These are phyloP conservation scores for Aplysina aerophoba DNA, from an alignment of 37 sponge, comb jelly and placozoan species.

Conservation along the genomic window DNA sequence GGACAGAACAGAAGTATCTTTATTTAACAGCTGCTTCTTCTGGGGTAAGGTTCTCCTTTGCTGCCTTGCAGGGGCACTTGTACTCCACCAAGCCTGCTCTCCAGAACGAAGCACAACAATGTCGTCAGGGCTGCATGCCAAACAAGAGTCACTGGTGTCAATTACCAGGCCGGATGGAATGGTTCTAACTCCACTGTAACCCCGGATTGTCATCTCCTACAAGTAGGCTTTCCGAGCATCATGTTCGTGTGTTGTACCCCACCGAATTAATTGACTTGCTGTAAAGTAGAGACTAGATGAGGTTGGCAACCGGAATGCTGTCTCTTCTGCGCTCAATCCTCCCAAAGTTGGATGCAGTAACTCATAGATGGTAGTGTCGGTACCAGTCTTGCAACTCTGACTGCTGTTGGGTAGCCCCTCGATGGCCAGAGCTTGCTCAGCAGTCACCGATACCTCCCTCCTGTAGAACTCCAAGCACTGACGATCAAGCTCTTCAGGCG, in stretches of 20 bases:
- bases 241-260: slow-evolving; percentile 30
- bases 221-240: neutral
- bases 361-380: neutral
- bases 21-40: too few species aligned
- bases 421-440: neutral
- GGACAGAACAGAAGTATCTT: too few species aligned
- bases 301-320: slow-evolving; percentile 36
- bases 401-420: neutral
- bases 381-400: neutral
- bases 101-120: too few species aligned
- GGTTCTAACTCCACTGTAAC: too few species aligned
- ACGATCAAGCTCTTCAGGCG: neutral
- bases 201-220: neutral
- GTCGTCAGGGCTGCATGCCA: too few species aligned
- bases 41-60: too few species aligned
- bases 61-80: too few species aligned
- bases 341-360: slow-evolving; percentile 42
- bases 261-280: neutral
- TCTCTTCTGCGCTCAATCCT: slow-evolving; percentile 26
- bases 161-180: too few species aligned
- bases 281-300: slow-evolving; percentile 20
- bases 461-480: slow-evolving; percentile 26
- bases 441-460: neutral
- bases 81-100: too few species aligned
- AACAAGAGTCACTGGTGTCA: too few species aligned